Evolutionary conservation across 2,888 invertebrate species (phyloP), one percentile per base, ranked within the genome.

Genomic region (Choreutis nemorana): DNA sequence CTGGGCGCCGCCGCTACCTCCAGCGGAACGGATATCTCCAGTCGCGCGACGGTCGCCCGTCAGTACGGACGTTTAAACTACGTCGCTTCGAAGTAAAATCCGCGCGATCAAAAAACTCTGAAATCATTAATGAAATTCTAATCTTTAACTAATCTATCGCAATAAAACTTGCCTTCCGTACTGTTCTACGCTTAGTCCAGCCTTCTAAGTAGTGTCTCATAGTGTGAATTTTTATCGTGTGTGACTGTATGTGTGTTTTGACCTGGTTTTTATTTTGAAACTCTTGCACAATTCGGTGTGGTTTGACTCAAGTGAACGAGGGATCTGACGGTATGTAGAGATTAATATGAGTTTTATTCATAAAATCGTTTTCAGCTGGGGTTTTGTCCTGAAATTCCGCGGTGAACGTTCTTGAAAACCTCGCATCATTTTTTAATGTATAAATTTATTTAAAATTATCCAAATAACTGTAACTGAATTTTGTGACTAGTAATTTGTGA

Each of bases 181-280:
- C 13, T 10, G 13, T 9, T 18, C 16, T 23, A 23, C 23, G 9
- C 30, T 26, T 14, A 20, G 1, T 21, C 2, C 7, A 9, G 14
- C 18, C 22, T 20, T 23, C 14, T 14, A 10, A 4, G 16, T n/a
- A n/a, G 35, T 38, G 42, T 38, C n/a, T n/a, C n/a, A n/a, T n/a
- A n/a, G 46, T 50, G 26, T 36, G 27, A 30, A 45, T 37, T 40
- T 44, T 34, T 44, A 41, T 44, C 33, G 39, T 47, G 40, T 42
- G 37, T 44, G n/a, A 45, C 31, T 42, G 49, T 46, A 34, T 34
- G 37, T 37, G 32, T 37, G 35, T 37, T 40, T 41, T 67, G 71
- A 68, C 68, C 70, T 55, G 64, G 46, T 70, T 67, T 56, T 64
- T 62, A 63, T 63, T 67, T 64, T 55, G 56, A 62, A 51, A 50